These are phyloP conservation scores for Ophion costatus DNA, from an alignment of 2,888 invertebrate genomes.

Conservation along the genomic window DNA sequence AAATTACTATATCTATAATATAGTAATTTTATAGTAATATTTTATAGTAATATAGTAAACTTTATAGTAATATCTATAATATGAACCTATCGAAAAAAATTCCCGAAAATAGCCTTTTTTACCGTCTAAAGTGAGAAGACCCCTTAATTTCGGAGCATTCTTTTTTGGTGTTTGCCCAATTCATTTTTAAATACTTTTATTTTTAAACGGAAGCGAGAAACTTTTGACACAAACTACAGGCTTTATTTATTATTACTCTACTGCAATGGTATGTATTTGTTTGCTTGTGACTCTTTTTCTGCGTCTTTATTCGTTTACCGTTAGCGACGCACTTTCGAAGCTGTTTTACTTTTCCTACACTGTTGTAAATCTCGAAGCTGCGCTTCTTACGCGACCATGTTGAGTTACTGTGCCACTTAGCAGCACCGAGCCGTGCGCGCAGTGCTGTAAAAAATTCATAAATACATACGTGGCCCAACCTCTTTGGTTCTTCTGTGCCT, in stretches of 20 bases:
- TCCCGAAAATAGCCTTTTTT: no score
- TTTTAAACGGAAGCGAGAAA: no score
- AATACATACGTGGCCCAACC: slow-evolving; percentile 45
- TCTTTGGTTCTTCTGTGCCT: neutral
- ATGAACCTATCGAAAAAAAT: no score
- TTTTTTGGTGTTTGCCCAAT: neutral
- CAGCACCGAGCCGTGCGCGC: slow-evolving; percentile 40
- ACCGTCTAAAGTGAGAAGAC: no score
- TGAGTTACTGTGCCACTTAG: slow-evolving; percentile 63
- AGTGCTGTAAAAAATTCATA: slow-evolving; percentile 59
- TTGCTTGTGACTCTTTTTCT: slow-evolving; percentile 29
- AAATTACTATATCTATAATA: no score
- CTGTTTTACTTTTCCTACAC: slow-evolving; percentile 21
- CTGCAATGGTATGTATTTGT: no score
- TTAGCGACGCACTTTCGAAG: slow-evolving; percentile 15
- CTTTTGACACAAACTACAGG: no score
- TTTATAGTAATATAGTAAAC: no score
- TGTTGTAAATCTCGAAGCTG: slow-evolving; percentile 63
- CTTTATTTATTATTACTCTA: no score
- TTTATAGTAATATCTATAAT: no score
- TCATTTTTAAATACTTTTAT: no score
- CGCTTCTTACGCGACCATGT: slow-evolving; percentile 49
- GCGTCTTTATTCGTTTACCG: slow-evolving; percentile 10
- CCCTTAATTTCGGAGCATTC: neutral
- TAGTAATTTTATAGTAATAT: no score